Percentiles rank a stretch among this genome's conserved stretches.
Evolutionary conservation across 2,113 vertebrate species (phyloP).

Genomic region (Tautogolabrus adspersus): DNA sequence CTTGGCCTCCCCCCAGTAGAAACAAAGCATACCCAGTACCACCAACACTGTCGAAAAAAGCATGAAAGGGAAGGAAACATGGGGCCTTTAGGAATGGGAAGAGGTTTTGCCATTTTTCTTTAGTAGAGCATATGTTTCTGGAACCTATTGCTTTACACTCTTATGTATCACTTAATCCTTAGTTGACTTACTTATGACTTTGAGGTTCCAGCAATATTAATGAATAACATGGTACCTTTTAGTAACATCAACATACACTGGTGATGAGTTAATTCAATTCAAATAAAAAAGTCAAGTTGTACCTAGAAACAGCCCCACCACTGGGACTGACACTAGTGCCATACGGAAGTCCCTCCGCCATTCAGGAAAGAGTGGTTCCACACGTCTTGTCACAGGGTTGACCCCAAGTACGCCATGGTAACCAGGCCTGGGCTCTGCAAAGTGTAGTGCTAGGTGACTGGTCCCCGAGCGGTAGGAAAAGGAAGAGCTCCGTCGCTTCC

Average conservation of each 20-base stretch:
- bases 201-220: too few species aligned
- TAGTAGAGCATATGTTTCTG: too few species aligned
- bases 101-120: too few species aligned
- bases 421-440: constrained; percentile 83
- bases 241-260: too few species aligned
- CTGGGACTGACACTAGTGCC: constrained; percentile 81
- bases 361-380: constrained; percentile 84
- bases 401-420: constrained; percentile 80
- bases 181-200: too few species aligned
- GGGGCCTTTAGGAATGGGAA: neutral
- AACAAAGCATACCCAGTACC: constrained; percentile 81
- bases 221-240: too few species aligned
- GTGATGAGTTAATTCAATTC: neutral
- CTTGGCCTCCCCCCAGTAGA: constrained; percentile 82
- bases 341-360: constrained; percentile 82
- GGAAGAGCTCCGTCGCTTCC: constrained; percentile 83
- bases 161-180: too few species aligned
- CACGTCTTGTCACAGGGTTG: constrained; percentile 82
- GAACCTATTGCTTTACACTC: too few species aligned
- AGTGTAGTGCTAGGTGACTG: constrained; percentile 78
- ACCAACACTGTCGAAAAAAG: constrained; percentile 73
- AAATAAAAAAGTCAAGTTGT: neutral
- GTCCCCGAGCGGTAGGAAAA: constrained; percentile 85
- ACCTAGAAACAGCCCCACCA: constrained; percentile 83
- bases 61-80: neutral